Evolutionary conservation across 2,888 invertebrate genomes (phyloP), one percentile per base, ranked within the genome.

Genomic region (Drosophila buzzatii): DNA sequence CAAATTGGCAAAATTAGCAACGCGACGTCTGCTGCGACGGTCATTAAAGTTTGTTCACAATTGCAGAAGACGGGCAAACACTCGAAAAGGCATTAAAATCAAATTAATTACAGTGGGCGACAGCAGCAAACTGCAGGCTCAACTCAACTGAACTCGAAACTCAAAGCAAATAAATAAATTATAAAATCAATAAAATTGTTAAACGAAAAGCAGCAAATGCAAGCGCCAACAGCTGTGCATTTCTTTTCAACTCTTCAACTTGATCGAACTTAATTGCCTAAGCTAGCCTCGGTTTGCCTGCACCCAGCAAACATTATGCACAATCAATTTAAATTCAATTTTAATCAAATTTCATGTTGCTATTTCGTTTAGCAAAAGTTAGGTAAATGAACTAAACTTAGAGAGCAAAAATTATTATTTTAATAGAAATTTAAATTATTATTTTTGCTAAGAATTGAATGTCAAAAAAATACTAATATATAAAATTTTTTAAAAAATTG

Each of bases 81-180:
- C 85, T 88, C 82, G 86, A 77, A 82, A 86, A 73, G 82, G 86
- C 86, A 86, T 86, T 86, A 86, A 86, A 86, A 86, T 89, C 86
- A 86, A 86, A 86, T 86, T 86, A 86, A 86, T 86, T 86, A 86
- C 86, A 89, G 69, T 78, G 82, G 66, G 70, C 76, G 75, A 72
- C 82, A 76, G 68, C 59, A 44, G 42, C 51, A n/a, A 66, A 8
- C 39, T 66, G 52, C 42, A 69, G 47, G 59, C 66, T 66, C 44
- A 41, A 41, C 41, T n/a, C 41, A 41, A 37, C 37, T 14, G 12
- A 20, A 20, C 44, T 20, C 44, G 27, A 79, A 62, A 55, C 41
- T 42, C 12, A 7, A 18, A 55, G 45, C 41, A 71, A 85, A 81
- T 88, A 85, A 83, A 86, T 89, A 86, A 89, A 82, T 86, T 89